Evolutionary conservation across 2,888 invertebrate genomes (phyloP), one percentile per base, ranked within the genome.

Genomic region (Microdon myrmicae): DNA sequence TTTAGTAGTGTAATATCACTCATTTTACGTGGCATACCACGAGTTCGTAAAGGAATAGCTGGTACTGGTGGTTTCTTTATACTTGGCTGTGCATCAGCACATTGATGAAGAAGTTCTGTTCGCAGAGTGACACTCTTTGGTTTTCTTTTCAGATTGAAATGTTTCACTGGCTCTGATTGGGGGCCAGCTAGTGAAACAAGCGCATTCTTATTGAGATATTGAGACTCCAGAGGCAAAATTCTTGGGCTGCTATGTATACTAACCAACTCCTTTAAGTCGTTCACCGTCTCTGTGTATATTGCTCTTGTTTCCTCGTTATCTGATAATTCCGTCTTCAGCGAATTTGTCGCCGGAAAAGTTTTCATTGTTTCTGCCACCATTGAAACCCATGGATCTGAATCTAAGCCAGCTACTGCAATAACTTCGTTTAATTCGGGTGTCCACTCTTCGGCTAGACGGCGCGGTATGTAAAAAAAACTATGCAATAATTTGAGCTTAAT

Each of bases 371-470:
- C 96, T 2, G 94, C 96, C 68, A 97, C 82, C 93, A 96, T 96
- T 3, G 95, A 92, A 22, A 97, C 97, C 97, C 97, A 97, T 71
- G 95, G 85, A 78, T 98, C 97, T 6, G 93, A 91, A 82, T 97
- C 96, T 71, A 90, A 84, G 3, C 90, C 89, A 4, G 96, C 97
- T 68, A 96, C 90, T 79, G 94, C 93, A 70, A 97, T 86, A 68
- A 98, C 96, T 77, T 96, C 95, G 76, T 96, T 95, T 73, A 98
- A 79, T 79, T 96, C 96, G 68, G 86, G 83, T 79, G 89, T 87
- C 97, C 97, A 97, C 96, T 96, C 95, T 82, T 96, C 96, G 77
- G 96, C 90, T 86, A 94, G 94, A 84, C 96, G 89, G 82, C 94
- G 89, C 77, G 96, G 94, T 85, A 97, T 93, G 86, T 97, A 96